phyloP scores from a whole-genome alignment of 2,797 vertebrate genomes.

The Mormyrus proboscirostris region DNA sequence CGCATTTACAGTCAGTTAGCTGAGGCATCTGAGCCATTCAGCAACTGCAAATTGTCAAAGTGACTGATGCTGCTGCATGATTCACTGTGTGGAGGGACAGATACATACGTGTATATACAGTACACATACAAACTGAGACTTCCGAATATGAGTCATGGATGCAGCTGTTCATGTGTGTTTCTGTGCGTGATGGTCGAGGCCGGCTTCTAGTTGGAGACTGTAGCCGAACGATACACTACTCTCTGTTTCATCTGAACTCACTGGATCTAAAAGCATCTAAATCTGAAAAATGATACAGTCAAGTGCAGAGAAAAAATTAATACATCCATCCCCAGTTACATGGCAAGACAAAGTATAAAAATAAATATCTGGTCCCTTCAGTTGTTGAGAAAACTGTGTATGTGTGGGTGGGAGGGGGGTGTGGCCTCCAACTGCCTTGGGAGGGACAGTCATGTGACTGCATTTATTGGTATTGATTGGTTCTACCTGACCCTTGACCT shows the following conservation, averaged over 20 bases:
- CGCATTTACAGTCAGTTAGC: not conserved
- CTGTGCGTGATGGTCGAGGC: not conserved
- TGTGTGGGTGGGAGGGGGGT: not conserved
- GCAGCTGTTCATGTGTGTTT: not conserved
- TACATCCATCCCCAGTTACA: not conserved
- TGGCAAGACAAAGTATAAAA: not conserved
- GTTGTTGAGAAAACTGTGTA: not conserved
- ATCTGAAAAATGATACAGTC: not conserved
- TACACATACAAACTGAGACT: not conserved
- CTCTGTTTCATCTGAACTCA: not conserved
- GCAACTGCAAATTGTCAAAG: not conserved
- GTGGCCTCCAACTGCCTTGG: not conserved
- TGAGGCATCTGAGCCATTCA: not conserved
- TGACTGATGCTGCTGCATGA: not conserved
- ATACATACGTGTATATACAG: not conserved
- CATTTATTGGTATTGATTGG: not conserved
- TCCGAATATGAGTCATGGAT: not conserved
- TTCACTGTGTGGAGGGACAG: not conserved
- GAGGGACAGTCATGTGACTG: not conserved
- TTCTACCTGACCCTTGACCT: not conserved
- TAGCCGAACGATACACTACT: not conserved
- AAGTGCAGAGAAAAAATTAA: constrained; percentile 7
- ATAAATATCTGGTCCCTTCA: not conserved
- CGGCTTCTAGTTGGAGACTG: not conserved
- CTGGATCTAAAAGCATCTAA: not conserved